A percentile compares a stretch with the other conserved stretches of the same genome.
These are phyloP conservation scores for Dysidea cf. avara DNA, from an alignment of 37 sponge, comb jelly and placozoan species.

Conservation along the genomic window DNA sequence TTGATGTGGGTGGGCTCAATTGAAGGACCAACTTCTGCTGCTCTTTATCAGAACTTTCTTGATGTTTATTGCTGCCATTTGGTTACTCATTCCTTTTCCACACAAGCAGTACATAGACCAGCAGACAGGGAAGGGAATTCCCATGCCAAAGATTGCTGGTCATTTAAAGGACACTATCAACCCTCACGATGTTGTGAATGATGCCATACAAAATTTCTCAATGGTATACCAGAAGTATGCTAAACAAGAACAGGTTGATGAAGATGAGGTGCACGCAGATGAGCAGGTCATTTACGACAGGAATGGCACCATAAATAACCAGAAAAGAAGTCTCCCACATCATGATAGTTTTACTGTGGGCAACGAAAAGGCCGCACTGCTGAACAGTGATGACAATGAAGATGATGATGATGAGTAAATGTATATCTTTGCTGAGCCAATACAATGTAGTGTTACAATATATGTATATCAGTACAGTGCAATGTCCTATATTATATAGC, in stretches of 20 bases:
- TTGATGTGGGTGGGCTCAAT: slow-evolving; percentile 15
- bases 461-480: no score
- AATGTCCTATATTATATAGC: no score
- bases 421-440: no score
- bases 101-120: slow-evolving; percentile 73
- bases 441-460: no score
- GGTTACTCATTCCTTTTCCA: slow-evolving; percentile 87
- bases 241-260: slow-evolving; percentile 68
- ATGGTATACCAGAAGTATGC: slow-evolving; percentile 91
- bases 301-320: no score
- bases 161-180: slow-evolving; percentile 92
- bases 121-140: slow-evolving; percentile 68
- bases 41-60: slow-evolving; percentile 96
- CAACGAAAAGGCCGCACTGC: no score
- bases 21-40: slow-evolving; percentile 18
- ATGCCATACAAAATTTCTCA: slow-evolving; percentile 97
- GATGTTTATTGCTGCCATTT: slow-evolving; percentile 91
- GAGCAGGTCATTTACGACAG: no score
- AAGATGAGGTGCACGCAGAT: slow-evolving; percentile 27
- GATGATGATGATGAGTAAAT: no score
- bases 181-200: slow-evolving; percentile 91
- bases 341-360: no score
- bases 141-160: slow-evolving; percentile 70
- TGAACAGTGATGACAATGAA: no score
- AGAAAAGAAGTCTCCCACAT: no score